Percentiles rank a stretch among this genome's conserved stretches.
phyloP scores from a whole-genome alignment of 2,797 vertebrate species.

The Leuciscus waleckii region DNA sequence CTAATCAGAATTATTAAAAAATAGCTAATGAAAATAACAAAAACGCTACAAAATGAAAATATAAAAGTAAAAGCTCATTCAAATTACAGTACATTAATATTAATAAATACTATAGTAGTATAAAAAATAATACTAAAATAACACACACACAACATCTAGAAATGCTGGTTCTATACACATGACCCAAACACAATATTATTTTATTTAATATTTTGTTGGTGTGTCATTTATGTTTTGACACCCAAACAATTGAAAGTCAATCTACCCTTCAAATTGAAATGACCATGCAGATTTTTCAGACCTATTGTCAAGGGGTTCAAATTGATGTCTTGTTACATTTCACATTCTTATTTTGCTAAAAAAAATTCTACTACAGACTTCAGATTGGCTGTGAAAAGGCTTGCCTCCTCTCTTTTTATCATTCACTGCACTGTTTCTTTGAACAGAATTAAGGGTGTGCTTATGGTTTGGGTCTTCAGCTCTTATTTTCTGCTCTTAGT shows the following conservation, averaged over 20 bases:
- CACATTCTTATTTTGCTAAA: too few relatives aligned
- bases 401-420: neutral
- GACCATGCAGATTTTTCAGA: too few relatives aligned
- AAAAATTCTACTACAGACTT: neutral
- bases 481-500: neutral
- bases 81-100: too few relatives aligned
- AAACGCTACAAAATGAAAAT: too few relatives aligned
- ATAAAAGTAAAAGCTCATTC: too few relatives aligned
- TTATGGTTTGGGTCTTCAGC: neutral
- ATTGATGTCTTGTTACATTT: too few relatives aligned
- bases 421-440: conserved; percentile 5
- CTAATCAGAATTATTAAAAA: neutral
- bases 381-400: neutral
- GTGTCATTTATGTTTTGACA: too few relatives aligned
- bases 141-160: neutral
- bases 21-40: neutral
- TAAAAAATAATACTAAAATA: neutral
- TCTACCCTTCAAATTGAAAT: too few relatives aligned
- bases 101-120: too few relatives aligned
- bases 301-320: too few relatives aligned
- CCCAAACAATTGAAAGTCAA: too few relatives aligned
- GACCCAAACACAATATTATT: neutral
- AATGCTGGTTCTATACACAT: neutral
- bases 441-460: neutral
- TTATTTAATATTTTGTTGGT: too few relatives aligned